Conservation (phyloP, 2,888 invertebrate species). For the Tryphoninae sp. region DNA sequence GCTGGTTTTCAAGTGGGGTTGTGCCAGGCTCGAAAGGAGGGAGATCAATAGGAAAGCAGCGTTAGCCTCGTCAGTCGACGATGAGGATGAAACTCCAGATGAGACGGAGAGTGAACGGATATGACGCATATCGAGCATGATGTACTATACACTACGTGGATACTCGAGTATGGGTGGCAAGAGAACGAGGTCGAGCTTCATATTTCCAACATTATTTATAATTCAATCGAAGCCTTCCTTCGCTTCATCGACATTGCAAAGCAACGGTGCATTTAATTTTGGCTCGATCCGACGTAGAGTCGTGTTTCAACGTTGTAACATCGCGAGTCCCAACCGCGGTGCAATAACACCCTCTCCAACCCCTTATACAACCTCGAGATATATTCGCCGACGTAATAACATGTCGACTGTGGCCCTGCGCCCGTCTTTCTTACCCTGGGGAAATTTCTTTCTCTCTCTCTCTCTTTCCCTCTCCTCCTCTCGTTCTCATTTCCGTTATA, state of each 20-base stretch:
- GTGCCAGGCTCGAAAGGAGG: slow-evolving; percentile 11
- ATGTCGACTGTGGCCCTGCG: slow-evolving; percentile 56
- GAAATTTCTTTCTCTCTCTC: slow-evolving; percentile 60
- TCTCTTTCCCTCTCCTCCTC: slow-evolving; percentile 22
- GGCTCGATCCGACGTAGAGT: slow-evolving; percentile 35
- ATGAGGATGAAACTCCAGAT: neutral
- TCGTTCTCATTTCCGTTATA: slow-evolving; percentile 52
- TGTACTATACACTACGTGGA: neutral
- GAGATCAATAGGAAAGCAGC: slow-evolving; percentile 26
- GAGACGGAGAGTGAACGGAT: slow-evolving; percentile 13
- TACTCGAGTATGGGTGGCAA: neutral
- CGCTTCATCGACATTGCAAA: neutral
- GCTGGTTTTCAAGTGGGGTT: neutral
- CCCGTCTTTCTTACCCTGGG: slow-evolving; percentile 42
- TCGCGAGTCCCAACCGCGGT: slow-evolving; percentile 22
- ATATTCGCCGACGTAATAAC: slow-evolving; percentile 63
- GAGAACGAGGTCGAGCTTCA: slow-evolving; percentile 17
- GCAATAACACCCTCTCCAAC: slow-evolving; percentile 37
- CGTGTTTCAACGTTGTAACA: slow-evolving; percentile 4
- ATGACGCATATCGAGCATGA: slow-evolving; percentile 22
- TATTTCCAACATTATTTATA: slow-evolving; percentile 54
- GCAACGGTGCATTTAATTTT: slow-evolving; percentile 54
- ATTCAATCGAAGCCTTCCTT: slow-evolving; percentile 42
- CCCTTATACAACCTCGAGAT: slow-evolving; percentile 24
- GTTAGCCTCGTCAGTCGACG: neutral